Evolutionary conservation across 2,797 vertebrate genomes (phyloP), one percentile per base, ranked within the genome.

Genomic region (Protonibea diacanthus): DNA sequence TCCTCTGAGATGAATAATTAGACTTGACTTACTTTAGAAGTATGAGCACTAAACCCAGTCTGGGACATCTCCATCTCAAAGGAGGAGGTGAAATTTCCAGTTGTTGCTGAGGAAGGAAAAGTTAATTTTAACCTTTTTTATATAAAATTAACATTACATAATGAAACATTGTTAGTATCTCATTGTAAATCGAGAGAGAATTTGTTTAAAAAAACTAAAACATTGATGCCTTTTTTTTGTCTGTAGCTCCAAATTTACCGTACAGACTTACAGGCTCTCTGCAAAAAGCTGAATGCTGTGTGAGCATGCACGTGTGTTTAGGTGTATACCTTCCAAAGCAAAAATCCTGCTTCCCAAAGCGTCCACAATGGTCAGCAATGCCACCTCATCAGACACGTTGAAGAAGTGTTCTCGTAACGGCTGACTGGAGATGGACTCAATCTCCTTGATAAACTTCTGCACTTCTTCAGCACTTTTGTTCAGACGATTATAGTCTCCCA

Each of bases 61-160:
- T 99, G 98, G 74, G 98, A 98, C 98, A 99, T 98, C 93, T 99
- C 98, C 98, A 99, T 97, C 91, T 96, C 96, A 87, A 98, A 99
- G 13, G 97, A 98, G 2, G 96, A 95, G 3, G 98, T 97, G 75
- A 93, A 94, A 5, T 97, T 96, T 68, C 97, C 96, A 51, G 92
- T 94, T 18, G 98, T 99, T 74, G 97, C 98, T 99, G 59, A 81
- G 82, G 89, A 84, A 61, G 1, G 13, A 80, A 76, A 80, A 62
- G 14, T 3, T 21, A 0, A 74, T 21, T 62, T 74, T 25, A 66
- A 52, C 10, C 15, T 4, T 59, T 47, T 52, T 15, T 3, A 40
- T 25, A 44, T 44, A 14, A 57, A 63, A 60, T 29, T 51, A 62
- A 66, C 12, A 53, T 23, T 5, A 65, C 5, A 56, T 27, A 59